Percentiles rank a stretch among this genome's conserved stretches.
These are phyloP conservation scores for Oncorhynchus masou DNA, from an alignment of 2,113 vertebrate genomes.

Conservation along the genomic window DNA sequence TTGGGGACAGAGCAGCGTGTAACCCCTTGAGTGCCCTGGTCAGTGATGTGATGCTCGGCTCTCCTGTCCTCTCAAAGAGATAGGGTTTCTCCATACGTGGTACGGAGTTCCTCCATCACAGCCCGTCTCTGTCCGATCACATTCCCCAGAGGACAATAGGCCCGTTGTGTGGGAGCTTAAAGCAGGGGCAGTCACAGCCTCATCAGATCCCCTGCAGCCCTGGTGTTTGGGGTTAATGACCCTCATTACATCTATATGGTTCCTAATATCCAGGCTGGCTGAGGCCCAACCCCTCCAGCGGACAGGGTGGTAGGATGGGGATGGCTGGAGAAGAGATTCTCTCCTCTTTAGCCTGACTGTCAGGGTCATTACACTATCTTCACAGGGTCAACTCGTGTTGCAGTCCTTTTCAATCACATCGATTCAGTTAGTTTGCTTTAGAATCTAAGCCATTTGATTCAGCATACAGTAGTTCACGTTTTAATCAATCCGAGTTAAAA, in stretches of 20 bases:
- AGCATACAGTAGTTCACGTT: no score
- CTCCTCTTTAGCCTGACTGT: no score
- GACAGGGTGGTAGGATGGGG: no score
- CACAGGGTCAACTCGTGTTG: no score
- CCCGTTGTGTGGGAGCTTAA: conserved; percentile 59
- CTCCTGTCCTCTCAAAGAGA: conserved; percentile 57
- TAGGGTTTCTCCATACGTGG: conserved; percentile 59
- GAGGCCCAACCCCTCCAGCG: no score
- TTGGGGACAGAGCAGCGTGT: not conserved
- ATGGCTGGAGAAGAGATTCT: conserved; percentile 7
- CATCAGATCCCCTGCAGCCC: conserved; percentile 16
- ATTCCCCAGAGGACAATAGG: conserved; percentile 62
- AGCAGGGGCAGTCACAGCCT: conserved; percentile 14
- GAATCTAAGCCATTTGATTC: no score
- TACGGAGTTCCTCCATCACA: conserved; percentile 15
- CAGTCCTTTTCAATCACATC: no score
- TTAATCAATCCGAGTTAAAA: no score
- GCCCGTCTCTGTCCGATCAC: conserved; percentile 38
- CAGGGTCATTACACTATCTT: no score
- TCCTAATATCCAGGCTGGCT: conserved; percentile 39
- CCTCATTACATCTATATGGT: conserved; percentile 51
- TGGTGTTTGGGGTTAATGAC: conserved; percentile 64
- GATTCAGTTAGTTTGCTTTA: no score
- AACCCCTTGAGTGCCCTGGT: no score
- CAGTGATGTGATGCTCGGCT: no score